A percentile compares a stretch with the other conserved stretches of the same genome.
phyloP scores from a whole-genome alignment of 2,888 invertebrate species.

The Megastigmus dorsalis region DNA sequence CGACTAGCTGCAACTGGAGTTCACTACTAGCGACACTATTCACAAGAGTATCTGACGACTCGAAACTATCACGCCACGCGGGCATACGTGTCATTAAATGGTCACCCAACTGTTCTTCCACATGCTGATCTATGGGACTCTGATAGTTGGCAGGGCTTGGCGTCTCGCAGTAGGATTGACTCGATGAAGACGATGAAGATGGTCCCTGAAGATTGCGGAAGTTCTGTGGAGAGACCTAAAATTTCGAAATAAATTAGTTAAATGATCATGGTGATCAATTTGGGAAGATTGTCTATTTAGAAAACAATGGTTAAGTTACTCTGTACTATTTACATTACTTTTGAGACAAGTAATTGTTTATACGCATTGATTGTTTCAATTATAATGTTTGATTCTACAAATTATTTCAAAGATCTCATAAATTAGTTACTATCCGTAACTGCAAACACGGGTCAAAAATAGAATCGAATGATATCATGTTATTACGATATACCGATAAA shows the following conservation, averaged over 20 bases:
- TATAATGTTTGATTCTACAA: too few relatives aligned
- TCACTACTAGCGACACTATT: slow-evolving; percentile 61
- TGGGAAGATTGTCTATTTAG: too few relatives aligned
- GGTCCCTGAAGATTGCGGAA: slow-evolving; percentile 54
- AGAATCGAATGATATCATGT: background rate
- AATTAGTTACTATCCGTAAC: too few relatives aligned
- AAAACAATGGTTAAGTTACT: too few relatives aligned
- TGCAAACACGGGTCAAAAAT: too few relatives aligned
- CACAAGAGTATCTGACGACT: slow-evolving; percentile 58
- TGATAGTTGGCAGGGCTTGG: slow-evolving; percentile 65
- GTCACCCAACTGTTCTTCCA: slow-evolving; percentile 59
- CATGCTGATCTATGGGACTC: slow-evolving; percentile 53
- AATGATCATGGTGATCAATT: too few relatives aligned
- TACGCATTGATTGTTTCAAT: too few relatives aligned
- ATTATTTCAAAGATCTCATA: too few relatives aligned
- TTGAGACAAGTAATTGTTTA: too few relatives aligned
- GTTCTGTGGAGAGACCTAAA: slow-evolving; percentile 29
- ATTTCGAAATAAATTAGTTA: background rate
- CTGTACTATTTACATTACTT: too few relatives aligned
- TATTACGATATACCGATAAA: background rate
- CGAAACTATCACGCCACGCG: slow-evolving; percentile 54
- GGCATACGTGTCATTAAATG: slow-evolving; percentile 56
- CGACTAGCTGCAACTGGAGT: slow-evolving; percentile 60
- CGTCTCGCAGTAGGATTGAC: slow-evolving; percentile 63
- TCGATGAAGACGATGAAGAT: slow-evolving; percentile 64